Conservation (phyloP, 2,113 vertebrate species). For the Bufo gargarizans region DNA sequence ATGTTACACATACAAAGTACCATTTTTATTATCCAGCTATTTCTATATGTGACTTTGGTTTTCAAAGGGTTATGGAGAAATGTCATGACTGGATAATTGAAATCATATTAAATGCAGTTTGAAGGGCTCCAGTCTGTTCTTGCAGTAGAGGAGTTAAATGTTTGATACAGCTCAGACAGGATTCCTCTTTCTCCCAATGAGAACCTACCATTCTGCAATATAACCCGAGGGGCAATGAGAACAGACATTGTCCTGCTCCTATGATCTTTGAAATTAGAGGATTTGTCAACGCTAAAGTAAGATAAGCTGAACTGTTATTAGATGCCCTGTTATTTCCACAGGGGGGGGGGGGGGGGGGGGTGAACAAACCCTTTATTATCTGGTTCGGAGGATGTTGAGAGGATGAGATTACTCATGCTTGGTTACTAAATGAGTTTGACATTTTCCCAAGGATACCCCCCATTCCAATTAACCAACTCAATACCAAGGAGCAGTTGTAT, state of each 20-base stretch:
- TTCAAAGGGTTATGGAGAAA: neutral
- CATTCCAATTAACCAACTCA: slow-evolving; percentile 32
- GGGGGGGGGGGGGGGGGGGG: slow-evolving; percentile 8
- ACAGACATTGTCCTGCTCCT: slow-evolving; percentile 49
- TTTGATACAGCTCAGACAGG: neutral
- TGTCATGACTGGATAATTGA: neutral
- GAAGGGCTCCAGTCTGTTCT: slow-evolving; percentile 3
- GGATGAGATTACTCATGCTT: slow-evolving; percentile 46
- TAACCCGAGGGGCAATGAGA: slow-evolving; percentile 52
- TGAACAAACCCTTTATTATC: slow-evolving; percentile 55
- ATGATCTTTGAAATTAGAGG: slow-evolving; percentile 54
- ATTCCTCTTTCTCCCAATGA: slow-evolving; percentile 30
- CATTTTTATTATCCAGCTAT: neutral
- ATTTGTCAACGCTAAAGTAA: slow-evolving; percentile 55
- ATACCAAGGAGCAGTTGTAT: neutral
- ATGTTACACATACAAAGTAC: neutral
- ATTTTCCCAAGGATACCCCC: slow-evolving; percentile 50
- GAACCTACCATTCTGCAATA: neutral
- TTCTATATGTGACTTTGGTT: neutral
- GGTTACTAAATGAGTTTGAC: slow-evolving; percentile 43
- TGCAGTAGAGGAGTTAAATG: slow-evolving; percentile 40
- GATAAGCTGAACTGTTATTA: slow-evolving; percentile 58
- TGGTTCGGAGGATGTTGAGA: slow-evolving; percentile 49
- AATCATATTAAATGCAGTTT: slow-evolving; percentile 8
- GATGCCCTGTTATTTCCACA: slow-evolving; percentile 54